A percentile compares a stretch with the other conserved stretches of the same genome.
These are phyloP conservation scores for Conus canariensis DNA, from an alignment of 2,888 invertebrate genomes.

Conservation along the genomic window DNA sequence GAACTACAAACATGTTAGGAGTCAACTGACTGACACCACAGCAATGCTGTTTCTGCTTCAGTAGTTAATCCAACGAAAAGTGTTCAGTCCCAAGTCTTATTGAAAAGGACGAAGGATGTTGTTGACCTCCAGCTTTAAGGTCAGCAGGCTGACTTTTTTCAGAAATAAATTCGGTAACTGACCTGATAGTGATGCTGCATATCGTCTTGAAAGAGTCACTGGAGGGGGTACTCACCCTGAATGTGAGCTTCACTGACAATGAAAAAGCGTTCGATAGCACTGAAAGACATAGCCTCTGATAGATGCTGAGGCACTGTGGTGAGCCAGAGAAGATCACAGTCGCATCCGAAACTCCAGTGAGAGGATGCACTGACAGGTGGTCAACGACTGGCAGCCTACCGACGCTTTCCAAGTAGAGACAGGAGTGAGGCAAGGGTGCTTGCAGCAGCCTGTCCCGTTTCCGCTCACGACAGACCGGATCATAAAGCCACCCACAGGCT, in stretches of 20 bases:
- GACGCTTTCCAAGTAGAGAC: neutral
- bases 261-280: conserved; percentile 14
- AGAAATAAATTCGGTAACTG: too few relatives aligned
- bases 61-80: too few relatives aligned
- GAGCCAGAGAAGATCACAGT: conserved; percentile 5
- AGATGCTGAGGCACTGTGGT: conserved; percentile 18
- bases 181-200: neutral
- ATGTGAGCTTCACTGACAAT: neutral
- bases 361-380: neutral
- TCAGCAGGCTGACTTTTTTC: too few relatives aligned
- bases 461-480: neutral
- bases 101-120: too few relatives aligned
- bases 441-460: neutral
- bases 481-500: neutral
- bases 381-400: neutral
- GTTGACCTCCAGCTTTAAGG: too few relatives aligned
- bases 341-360: neutral
- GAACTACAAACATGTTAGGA: too few relatives aligned
- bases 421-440: neutral
- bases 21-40: too few relatives aligned
- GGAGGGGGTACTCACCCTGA: neutral
- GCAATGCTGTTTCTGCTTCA: too few relatives aligned
- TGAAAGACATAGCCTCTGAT: neutral
- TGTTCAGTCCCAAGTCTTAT: too few relatives aligned
- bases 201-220: neutral